Base-by-base conservation (phyloP, 2,888 invertebrate genomes). In the Uloborus plumipes region DNA sequence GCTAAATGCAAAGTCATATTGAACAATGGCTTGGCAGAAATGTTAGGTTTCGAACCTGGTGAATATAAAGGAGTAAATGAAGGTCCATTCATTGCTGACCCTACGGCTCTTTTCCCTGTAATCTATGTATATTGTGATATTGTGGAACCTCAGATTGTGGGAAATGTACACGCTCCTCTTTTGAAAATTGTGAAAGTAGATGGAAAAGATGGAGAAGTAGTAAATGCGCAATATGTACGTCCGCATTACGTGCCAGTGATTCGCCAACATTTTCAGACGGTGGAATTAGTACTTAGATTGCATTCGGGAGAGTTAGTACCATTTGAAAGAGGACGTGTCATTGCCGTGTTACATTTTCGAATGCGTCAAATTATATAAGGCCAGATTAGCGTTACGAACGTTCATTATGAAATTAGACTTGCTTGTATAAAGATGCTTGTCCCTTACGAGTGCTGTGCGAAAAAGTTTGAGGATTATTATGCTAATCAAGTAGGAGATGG, bases 251-350 rank as follows among this genome's bases (percentile, higher is more conserved):
- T 75, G n/a, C 61, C 50, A 26, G 64, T 84, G 6, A 50, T 51
- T 3, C 59, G 64, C 15, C 49, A 61, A 1, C 3, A 22, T 49
- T 75, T 75, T 75, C 67, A 67, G 26, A 67, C 75, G 1, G 50
- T 67, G 1, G 15, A 67, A 20, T 59, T 67, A 16, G 18, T 49
- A 22, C 16, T 51, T 1, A 13, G 67, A 26, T 26, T 75, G 1
- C 7, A 73, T n/a, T 53, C 64, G 18, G 72, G 53, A 16, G 59
- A 51, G 13, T 67, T 64, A 3, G 75, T 75, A 13, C 67, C 61
- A 0, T 75, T 75, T 67, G 67, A 75, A 75, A 75, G 67, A 51
- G 67, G 67, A 11, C 58, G 50, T 67, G 26, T 75, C 13, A 50
- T 67, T 11, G 58, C 26, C 9, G 59, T 49, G 16, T 3, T 75